Base-by-base conservation (phyloP, 2,888 invertebrate genomes). In the Phaedon cochleariae region DNA sequence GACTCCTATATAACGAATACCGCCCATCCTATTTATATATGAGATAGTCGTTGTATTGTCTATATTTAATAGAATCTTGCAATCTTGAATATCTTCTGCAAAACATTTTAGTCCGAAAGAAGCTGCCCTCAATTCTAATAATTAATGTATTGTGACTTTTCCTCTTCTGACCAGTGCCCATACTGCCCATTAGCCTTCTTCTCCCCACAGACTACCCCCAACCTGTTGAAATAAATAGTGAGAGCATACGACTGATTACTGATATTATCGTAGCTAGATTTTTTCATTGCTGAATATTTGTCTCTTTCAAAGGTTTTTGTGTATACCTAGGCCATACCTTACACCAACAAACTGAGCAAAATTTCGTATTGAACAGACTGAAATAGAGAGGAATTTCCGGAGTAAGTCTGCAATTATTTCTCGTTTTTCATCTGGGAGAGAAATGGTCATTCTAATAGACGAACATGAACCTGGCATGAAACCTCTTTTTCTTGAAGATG, bases 391-490 rank as follows among this genome's bases (percentile, higher is more conserved):
- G 9, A 55, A 20, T 2, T 29, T 55, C 1, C n/a, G 41, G 34
- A 55, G 18, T 21, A 21, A 15, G n/a, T 10, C 12, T 9, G 7
- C 21, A 10, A 21, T 51, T 21, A 3, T 17, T 17, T 12, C n/a
- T 55, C 22, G 41, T 48, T 62, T 62, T 48, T 55, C 57, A 17
- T 58, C n/a, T 1, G 58, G 63, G 7, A 51, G 21, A 51, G 10
- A 51, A 22, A 51, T 21, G 6, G 51, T 15, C 21, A 51, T 51
- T 26, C 51, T 9, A n/a, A 17, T n/a, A n/a, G n/a, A n/a, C n/a
- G n/a, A n/a, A n/a, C n/a, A n/a, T n/a, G n/a, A n/a, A n/a, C n/a
- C 64, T 18, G 68, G 68, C 10, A 54, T 57, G 10, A 70, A 53
- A 10, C 70, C 70, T 37, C 52, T 26, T 26, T 22, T n/a, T 52